Evolutionary conservation across 2,797 vertebrate genomes (phyloP).

Genomic region (Anguilla pacifica): DNA sequence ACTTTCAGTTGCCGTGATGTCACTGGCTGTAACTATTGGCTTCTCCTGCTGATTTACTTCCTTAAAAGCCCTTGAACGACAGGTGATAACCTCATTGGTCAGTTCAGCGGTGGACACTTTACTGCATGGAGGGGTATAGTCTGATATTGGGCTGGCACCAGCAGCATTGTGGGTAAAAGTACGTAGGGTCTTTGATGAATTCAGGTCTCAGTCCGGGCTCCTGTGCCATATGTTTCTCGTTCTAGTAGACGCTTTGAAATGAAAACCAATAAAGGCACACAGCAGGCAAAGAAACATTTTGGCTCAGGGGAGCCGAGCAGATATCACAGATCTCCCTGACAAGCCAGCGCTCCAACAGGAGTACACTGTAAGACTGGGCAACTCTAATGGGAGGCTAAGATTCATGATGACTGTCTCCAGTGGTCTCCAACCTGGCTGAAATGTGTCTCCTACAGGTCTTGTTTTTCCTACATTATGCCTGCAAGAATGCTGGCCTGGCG

Average conservation of each 20-base stretch:
- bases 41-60: background rate
- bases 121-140: background rate
- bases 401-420: background rate
- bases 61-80: background rate
- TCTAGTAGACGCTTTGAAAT: background rate
- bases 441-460: background rate
- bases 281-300: conserved; percentile 1
- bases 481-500: background rate
- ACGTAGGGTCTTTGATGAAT: background rate
- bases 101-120: background rate
- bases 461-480: background rate
- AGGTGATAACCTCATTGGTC: background rate
- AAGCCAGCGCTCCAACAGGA: background rate
- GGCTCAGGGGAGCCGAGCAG: background rate
- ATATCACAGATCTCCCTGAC: background rate
- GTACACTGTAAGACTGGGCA: background rate
- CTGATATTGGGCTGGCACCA: background rate
- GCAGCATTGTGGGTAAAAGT: background rate
- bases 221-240: background rate
- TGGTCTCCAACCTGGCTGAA: background rate
- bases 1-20: background rate
- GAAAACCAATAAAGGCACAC: conserved; percentile 9
- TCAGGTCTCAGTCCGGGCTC: background rate
- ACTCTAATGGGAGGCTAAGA: background rate
- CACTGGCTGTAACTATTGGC: background rate